These are phyloP conservation scores for Diorhabda elongata DNA, from an alignment of 1,140 invertebrate genomes.

Conservation along the genomic window DNA sequence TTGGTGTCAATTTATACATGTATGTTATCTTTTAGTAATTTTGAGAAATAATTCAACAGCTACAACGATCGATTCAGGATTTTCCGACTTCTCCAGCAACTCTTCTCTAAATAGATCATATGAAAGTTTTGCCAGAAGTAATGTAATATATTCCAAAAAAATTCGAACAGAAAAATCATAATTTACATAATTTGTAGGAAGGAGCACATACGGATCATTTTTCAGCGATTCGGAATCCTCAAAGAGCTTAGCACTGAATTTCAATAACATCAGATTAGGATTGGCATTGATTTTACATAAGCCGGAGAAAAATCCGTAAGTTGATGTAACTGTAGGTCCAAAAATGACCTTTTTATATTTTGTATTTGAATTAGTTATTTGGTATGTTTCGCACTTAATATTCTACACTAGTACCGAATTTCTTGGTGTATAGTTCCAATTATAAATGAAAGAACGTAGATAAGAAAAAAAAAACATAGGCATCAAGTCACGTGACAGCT, in stretches of 20 bases:
- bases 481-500: too few relatives aligned
- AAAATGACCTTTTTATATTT: slow-evolving; percentile 37
- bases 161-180: background rate
- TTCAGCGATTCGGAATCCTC: slow-evolving; percentile 13
- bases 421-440: too few relatives aligned
- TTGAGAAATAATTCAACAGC: background rate
- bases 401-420: too few relatives aligned
- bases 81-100: slow-evolving; percentile 8
- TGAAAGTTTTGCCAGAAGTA: background rate
- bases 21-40: too few relatives aligned
- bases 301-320: background rate
- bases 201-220: slow-evolving; percentile 21
- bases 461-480: too few relatives aligned
- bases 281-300: slow-evolving; percentile 51
- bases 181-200: background rate
- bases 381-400: too few relatives aligned
- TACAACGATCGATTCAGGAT: slow-evolving; percentile 14
- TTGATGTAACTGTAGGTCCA: slow-evolving; percentile 2
- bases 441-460: too few relatives aligned
- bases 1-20: too few relatives aligned
- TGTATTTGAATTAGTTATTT: too few relatives aligned
- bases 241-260: slow-evolving; percentile 25
- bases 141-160: background rate
- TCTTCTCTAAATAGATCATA: background rate
- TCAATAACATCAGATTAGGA: slow-evolving; percentile 53